These are phyloP conservation scores for Diuraphis noxia DNA, from an alignment of 1,140 invertebrate genomes.

Conservation along the genomic window DNA sequence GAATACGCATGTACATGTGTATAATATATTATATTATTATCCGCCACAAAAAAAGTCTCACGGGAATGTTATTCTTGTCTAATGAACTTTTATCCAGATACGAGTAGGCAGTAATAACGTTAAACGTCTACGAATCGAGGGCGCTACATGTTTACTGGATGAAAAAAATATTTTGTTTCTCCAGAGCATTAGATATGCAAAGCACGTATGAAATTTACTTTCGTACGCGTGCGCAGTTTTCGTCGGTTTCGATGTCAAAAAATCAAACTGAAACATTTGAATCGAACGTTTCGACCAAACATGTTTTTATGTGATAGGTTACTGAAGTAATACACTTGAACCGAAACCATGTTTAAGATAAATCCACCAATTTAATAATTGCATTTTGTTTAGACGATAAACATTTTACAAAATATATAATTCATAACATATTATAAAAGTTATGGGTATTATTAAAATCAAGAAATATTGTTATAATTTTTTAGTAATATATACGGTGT, in stretches of 20 bases:
- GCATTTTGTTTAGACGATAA: too few relatives aligned
- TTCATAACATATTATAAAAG: not conserved
- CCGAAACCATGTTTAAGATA: not conserved
- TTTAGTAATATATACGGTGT: not conserved
- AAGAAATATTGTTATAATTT: not conserved
- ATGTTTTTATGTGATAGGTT: not conserved
- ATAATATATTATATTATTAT: conserved; percentile 13
- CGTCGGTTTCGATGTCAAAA: not conserved
- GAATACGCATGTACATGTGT: not conserved
- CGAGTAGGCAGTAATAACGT: not conserved
- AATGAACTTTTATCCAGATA: conserved; percentile 34
- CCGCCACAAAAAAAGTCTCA: not conserved
- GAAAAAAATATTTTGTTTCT: not conserved
- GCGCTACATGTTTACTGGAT: not conserved
- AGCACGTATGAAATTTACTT: not conserved
- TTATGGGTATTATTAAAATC: not conserved
- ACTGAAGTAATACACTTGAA: not conserved
- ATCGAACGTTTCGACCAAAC: not conserved
- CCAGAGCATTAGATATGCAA: not conserved
- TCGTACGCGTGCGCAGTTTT: not conserved
- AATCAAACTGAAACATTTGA: not conserved
- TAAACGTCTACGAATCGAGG: not conserved
- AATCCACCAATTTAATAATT: not conserved
- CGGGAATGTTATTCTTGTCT: conserved; percentile 33
- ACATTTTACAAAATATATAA: too few relatives aligned